Base-by-base conservation (phyloP, 2,888 invertebrate genomes). In the Drosophila affinis region DNA sequence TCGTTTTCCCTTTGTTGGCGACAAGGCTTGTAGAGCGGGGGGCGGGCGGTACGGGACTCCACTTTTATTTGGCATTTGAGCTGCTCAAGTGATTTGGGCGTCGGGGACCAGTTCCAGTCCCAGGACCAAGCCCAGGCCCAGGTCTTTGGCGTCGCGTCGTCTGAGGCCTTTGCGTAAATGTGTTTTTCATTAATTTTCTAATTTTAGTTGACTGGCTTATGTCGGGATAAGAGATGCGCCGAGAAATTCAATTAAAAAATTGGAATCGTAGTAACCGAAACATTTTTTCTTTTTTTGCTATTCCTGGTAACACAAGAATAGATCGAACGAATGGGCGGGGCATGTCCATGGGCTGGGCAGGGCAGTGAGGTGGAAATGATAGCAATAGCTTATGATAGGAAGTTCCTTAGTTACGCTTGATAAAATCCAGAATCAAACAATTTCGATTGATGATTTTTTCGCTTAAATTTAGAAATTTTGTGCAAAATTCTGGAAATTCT, bases 171-270 rank as follows among this genome's bases (percentile, higher is more conserved):
- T 68, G 56, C 73, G 49, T 59, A 75, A 74, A 74, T 75, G 76
- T 71, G 76, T 76, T 77, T 68, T 70, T 76, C 72, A 83, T 78
- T 79, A 74, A 83, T 74, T 78, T 86, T 80, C 81, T 73, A 78
- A 86, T 80, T 83, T 88, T 54, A 86, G 81, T 76, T 62, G 75
- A 65, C 83, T 82, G 77, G 70, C 64, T 80, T 80, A 83, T 46
- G 70, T 58, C 55, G 72, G 67, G 62, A 55, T 63, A 60, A 76
- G 59, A 57, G 55, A 76, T 63, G 64, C 57, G 54, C 44, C 56
- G 49, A 62, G 67, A 74, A 84, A 83, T 76, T 81, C 87, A 88
- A 83, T 88, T 88, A 83, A 80, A 88, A 72, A 72, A 74, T 48
- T 62, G 61, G 45, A 75, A 53, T 70, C 58, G 52, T 51, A 59